Evolutionary conservation across 1,140 invertebrate genomes (phyloP).

Genomic region (Diorhabda carinulata): DNA sequence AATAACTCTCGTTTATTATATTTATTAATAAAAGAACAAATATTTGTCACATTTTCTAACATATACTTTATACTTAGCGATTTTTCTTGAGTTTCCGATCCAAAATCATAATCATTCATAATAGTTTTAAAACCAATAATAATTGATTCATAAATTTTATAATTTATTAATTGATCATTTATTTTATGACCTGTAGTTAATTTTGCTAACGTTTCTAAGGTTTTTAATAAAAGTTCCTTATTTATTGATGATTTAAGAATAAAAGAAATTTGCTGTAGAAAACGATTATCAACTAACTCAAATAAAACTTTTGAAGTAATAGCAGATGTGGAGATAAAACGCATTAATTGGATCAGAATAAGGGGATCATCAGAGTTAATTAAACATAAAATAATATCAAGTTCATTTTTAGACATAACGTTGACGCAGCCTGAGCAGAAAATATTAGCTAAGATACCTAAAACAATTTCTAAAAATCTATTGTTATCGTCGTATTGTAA

Average conservation of each 20-base stretch:
- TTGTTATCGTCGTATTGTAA: conserved; percentile 49
- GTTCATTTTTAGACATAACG: conserved; percentile 29
- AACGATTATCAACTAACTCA: conserved; percentile 50
- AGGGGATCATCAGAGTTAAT: conserved; percentile 59
- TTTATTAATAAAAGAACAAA: conserved; percentile 30
- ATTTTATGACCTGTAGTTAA: conserved; percentile 37
- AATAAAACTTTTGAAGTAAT: conserved; percentile 41
- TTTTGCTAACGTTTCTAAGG: conserved; percentile 44
- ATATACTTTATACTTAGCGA: conserved; percentile 24
- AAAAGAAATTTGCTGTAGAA: conserved; percentile 57
- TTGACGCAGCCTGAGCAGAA: conserved; percentile 54
- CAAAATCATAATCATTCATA: conserved; percentile 21
- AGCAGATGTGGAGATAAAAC: conserved; percentile 56
- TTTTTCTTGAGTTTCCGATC: conserved; percentile 23
- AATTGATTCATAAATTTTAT: conserved; percentile 21
- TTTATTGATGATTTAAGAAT: conserved; percentile 66
- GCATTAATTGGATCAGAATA: conserved; percentile 63
- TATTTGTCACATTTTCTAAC: conserved; percentile 33
- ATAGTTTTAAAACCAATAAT: conserved; percentile 24
- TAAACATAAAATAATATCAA: conserved; percentile 52
- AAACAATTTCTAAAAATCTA: conserved; percentile 65
- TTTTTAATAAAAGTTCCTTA: conserved; percentile 54
- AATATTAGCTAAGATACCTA: conserved; percentile 72
- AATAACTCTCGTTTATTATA: conserved; percentile 22
- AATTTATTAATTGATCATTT: conserved; percentile 24